Conservation (phyloP, 2,113 vertebrate genomes). For the Lathamus discolor region DNA sequence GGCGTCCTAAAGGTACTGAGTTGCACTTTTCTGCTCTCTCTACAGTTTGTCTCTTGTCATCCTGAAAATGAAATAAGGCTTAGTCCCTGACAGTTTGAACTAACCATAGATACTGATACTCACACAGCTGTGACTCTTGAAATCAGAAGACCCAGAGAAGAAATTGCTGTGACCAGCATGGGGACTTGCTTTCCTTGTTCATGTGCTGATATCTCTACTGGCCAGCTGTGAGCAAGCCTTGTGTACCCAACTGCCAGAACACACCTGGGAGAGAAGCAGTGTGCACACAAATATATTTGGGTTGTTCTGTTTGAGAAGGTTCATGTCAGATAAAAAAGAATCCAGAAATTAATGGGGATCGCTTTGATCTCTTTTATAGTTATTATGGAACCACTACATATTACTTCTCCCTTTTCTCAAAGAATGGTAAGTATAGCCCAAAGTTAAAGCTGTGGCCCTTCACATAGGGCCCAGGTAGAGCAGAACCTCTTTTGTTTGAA, state of each 20-base stretch:
- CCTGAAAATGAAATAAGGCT: background rate
- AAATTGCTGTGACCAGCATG: accelerated
- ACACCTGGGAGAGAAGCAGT: background rate
- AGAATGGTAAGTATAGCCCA: background rate
- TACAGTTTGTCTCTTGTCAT: background rate
- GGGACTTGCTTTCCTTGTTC: background rate
- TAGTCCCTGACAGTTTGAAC: background rate
- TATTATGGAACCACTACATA: background rate
- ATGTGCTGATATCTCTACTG: background rate
- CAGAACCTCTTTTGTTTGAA: background rate
- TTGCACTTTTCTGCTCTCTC: background rate
- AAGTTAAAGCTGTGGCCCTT: background rate
- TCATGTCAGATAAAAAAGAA: background rate
- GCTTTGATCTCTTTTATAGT: background rate
- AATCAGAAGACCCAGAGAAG: background rate
- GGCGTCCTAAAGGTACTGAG: background rate
- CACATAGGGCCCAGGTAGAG: no score
- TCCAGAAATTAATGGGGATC: background rate
- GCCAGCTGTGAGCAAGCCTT: background rate
- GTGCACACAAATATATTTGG: background rate
- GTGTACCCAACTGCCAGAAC: background rate
- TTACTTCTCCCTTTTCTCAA: background rate
- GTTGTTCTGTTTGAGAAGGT: background rate
- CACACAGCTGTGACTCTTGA: background rate
- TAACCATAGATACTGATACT: background rate